Evolutionary conservation across 2,797 vertebrate genomes (phyloP).

Genomic region (Schizopygopsis malacanthus): DNA sequence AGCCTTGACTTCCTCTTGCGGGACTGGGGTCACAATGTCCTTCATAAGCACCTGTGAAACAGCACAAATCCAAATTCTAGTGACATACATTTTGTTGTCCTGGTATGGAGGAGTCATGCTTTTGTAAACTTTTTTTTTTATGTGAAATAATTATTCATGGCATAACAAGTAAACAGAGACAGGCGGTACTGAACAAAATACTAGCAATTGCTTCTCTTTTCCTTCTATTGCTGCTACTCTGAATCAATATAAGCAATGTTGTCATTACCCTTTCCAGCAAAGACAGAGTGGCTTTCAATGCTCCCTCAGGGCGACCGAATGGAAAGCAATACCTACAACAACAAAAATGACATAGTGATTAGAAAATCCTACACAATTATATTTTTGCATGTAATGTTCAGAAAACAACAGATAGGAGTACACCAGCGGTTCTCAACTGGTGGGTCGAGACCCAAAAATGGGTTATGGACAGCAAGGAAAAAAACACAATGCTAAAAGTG

Average conservation of each 20-base stretch:
- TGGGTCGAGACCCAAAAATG: background rate
- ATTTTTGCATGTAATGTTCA: conserved; percentile 23
- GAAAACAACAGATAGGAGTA: conserved; percentile 3
- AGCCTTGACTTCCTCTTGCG: conserved; percentile 97
- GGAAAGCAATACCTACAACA: conserved; percentile 95
- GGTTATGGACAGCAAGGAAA: background rate
- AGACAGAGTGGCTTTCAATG: conserved; percentile 97
- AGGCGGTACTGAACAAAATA: conserved; percentile 31
- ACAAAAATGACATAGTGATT: conserved; percentile 22
- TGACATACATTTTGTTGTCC: conserved; percentile 1
- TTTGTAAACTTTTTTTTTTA: background rate
- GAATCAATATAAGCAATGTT: conserved; percentile 45
- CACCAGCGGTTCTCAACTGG: background rate
- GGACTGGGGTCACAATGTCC: conserved; percentile 98
- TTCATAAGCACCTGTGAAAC: conserved; percentile 90
- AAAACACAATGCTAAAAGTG: background rate
- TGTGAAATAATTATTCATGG: conserved; percentile 16
- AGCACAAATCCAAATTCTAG: conserved; percentile 6
- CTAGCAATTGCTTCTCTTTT: conserved; percentile 37
- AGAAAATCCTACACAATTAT: conserved; percentile 19
- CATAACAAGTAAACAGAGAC: conserved; percentile 12
- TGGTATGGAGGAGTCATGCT: conserved; percentile 1
- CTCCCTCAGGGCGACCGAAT: conserved; percentile 98
- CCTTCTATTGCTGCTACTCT: conserved; percentile 28
- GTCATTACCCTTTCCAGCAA: conserved; percentile 96